phyloP scores from a whole-genome alignment of 2,888 invertebrate species.

The Thereva unica region DNA sequence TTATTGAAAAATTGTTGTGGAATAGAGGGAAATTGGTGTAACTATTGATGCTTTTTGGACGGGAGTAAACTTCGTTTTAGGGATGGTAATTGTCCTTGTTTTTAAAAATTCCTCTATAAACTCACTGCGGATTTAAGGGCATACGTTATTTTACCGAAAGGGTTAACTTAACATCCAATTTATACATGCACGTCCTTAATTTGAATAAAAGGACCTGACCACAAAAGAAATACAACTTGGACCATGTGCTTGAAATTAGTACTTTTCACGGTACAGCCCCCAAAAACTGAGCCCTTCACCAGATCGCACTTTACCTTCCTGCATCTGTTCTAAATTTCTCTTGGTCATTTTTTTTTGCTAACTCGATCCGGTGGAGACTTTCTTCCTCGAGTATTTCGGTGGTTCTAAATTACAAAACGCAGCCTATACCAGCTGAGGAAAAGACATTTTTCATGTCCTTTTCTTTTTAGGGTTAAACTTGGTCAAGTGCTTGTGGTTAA shows the following conservation, averaged over 20 bases:
- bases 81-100: no score
- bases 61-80: no score
- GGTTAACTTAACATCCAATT: no score
- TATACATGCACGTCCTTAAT: slow-evolving; percentile 26
- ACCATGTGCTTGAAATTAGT: slow-evolving; percentile 42
- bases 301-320: slow-evolving; percentile 5
- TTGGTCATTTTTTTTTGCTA: slow-evolving; percentile 16
- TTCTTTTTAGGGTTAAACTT: slow-evolving; percentile 24
- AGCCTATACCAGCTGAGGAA: background rate
- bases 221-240: slow-evolving; percentile 40
- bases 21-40: no score
- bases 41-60: no score
- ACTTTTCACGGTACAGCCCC: slow-evolving; percentile 26
- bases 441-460: slow-evolving; percentile 32
- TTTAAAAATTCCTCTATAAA: no score
- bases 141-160: no score
- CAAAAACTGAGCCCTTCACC: background rate
- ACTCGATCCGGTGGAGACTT: background rate
- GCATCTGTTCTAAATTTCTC: slow-evolving; percentile 39
- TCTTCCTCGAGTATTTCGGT: background rate
- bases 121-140: no score
- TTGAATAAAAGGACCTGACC: slow-evolving; percentile 42
- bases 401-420: background rate
- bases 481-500: slow-evolving; percentile 33
- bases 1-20: no score